Conservation (phyloP, 2,797 vertebrate genomes). For the Gadopsis bispinosus region DNA sequence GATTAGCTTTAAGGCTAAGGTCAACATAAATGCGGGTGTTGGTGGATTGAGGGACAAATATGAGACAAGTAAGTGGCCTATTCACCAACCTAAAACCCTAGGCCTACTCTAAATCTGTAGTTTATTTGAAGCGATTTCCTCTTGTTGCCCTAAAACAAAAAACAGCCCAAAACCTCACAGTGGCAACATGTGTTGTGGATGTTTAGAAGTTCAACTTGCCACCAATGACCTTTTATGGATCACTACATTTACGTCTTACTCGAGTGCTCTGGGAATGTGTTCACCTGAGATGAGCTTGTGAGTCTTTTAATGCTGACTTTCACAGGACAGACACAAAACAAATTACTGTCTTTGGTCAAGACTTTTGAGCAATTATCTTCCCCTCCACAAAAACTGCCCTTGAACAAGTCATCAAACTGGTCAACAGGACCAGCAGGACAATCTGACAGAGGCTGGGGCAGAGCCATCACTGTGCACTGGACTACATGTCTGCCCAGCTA, state of each 20-base stretch:
- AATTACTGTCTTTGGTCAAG: background rate
- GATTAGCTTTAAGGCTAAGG: constrained; percentile 66
- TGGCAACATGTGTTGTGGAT: background rate
- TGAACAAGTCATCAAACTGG: background rate
- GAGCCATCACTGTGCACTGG: background rate
- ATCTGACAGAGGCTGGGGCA: background rate
- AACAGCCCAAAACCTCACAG: constrained; percentile 18
- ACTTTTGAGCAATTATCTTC: background rate
- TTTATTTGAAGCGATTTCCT: constrained; percentile 46
- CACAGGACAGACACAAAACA: background rate
- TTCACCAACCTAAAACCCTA: constrained; percentile 41
- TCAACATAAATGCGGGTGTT: constrained; percentile 64
- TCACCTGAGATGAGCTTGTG: constrained; percentile 5
- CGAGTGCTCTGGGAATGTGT: background rate
- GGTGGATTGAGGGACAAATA: constrained; percentile 60
- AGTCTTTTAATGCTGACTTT: constrained; percentile 1
- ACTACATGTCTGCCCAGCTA: background rate
- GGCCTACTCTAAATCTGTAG: constrained; percentile 33
- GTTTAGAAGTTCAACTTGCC: constrained; percentile 17
- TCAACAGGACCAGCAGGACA: background rate
- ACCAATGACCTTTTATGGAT: constrained; percentile 23
- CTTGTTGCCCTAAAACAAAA: constrained; percentile 28
- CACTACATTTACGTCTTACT: constrained; percentile 7
- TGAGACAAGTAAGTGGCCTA: constrained; percentile 51
- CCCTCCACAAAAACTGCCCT: background rate